Evolutionary conservation across 2,888 invertebrate genomes (phyloP).

Genomic region (Chrysotoxum bicinctum): DNA sequence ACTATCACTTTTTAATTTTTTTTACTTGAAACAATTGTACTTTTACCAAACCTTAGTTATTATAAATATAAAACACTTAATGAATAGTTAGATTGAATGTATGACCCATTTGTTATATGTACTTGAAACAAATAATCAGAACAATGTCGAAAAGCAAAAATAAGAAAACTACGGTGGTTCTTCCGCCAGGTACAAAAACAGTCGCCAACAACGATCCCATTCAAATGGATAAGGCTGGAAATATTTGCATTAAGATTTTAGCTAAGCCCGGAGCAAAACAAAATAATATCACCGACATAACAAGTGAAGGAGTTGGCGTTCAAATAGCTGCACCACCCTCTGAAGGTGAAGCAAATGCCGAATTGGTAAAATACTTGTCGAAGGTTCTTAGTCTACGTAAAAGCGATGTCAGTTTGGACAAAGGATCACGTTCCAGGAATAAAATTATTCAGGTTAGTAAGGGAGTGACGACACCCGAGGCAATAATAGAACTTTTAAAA

Average conservation of each 20-base stretch:
- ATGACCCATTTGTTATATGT: constrained; percentile 25
- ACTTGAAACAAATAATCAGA: constrained; percentile 7
- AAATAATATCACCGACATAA: constrained; percentile 86
- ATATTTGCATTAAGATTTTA: constrained; percentile 85
- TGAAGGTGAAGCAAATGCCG: constrained; percentile 91
- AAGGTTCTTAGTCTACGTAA: constrained; percentile 87
- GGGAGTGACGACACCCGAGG: constrained; percentile 81
- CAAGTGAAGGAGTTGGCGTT: constrained; percentile 86
- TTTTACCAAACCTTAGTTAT: background rate
- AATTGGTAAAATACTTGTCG: constrained; percentile 88
- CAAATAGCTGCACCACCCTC: constrained; percentile 91
- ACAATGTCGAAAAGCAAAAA: constrained; percentile 61
- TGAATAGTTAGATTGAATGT: background rate
- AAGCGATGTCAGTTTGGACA: constrained; percentile 86
- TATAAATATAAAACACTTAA: background rate
- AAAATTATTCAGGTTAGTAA: constrained; percentile 83
- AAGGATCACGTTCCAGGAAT: constrained; percentile 84
- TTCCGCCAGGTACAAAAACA: constrained; percentile 30
- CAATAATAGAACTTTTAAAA: constrained; percentile 81
- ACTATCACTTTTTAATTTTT: too few relatives aligned
- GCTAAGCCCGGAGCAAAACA: constrained; percentile 90
- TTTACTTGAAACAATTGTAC: too few relatives aligned
- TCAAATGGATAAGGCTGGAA: constrained; percentile 83
- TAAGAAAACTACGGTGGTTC: constrained; percentile 18
- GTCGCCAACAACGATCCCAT: constrained; percentile 77